Conservation (phyloP, 2,888 invertebrate species). For the Xestoiulus laeticollis region DNA sequence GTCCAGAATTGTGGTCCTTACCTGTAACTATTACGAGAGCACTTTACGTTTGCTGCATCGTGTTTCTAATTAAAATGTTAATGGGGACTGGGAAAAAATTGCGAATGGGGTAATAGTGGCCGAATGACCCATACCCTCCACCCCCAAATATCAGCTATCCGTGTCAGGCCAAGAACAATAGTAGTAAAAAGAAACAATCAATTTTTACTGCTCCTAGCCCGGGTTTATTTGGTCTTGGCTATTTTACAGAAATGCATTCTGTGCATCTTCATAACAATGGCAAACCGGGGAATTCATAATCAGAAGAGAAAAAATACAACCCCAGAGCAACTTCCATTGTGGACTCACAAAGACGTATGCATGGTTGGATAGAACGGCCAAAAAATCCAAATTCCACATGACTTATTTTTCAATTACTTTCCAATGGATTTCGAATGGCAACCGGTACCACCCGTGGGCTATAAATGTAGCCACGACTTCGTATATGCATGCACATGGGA, state of each 20-base stretch:
- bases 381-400: not conserved
- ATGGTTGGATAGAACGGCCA: not conserved
- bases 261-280: not conserved
- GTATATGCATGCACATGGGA: not conserved
- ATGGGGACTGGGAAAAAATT: not conserved
- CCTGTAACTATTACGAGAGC: not conserved
- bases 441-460: no score
- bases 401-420: constrained; percentile 17
- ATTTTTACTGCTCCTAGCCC: not conserved
- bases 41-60: no score
- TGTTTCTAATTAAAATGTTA: not conserved
- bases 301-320: not conserved
- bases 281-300: constrained; percentile 5
- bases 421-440: not conserved
- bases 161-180: constrained; percentile 28
- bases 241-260: constrained; percentile 7
- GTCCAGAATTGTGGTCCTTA: not conserved
- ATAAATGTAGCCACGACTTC: no score
- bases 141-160: not conserved
- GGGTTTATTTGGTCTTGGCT: not conserved
- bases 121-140: not conserved
- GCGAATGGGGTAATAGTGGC: no score
- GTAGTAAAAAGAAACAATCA: not conserved
- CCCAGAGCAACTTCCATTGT: not conserved
- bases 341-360: not conserved